Evolutionary conservation across 2,113 vertebrate genomes (phyloP).

Genomic region (Rhodinocichla rosea): DNA sequence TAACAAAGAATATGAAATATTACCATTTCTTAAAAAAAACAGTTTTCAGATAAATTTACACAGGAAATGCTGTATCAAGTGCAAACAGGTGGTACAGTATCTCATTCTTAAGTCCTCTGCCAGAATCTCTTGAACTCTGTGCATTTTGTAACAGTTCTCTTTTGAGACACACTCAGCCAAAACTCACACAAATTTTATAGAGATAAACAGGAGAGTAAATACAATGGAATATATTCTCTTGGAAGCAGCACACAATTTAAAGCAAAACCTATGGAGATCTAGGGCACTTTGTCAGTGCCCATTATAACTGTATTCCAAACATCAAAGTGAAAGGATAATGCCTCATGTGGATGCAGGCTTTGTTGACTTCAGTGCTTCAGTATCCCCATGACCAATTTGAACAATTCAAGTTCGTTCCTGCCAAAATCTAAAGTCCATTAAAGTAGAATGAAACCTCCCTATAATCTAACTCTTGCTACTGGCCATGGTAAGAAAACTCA

Average conservation of each 20-base stretch:
- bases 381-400: background rate
- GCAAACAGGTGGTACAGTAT: background rate
- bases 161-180: background rate
- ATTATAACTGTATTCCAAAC: background rate
- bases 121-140: slow-evolving; percentile 1
- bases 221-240: background rate
- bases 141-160: background rate
- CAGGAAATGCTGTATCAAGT: background rate
- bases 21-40: background rate
- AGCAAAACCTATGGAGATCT: background rate
- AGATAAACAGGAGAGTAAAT: slow-evolving; percentile 14
- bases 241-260: background rate
- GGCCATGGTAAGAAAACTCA: background rate
- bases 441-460: background rate
- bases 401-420: background rate
- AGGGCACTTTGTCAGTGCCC: background rate
- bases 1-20: background rate
- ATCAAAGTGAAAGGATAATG: background rate
- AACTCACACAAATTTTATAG: background rate
- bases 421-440: background rate
- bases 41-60: background rate
- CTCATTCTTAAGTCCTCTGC: background rate
- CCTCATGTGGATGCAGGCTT: background rate
- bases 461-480: background rate
- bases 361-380: background rate